Conservation (phyloP, 2,113 vertebrate species). For the Coryphaenoides rupestris region DNA sequence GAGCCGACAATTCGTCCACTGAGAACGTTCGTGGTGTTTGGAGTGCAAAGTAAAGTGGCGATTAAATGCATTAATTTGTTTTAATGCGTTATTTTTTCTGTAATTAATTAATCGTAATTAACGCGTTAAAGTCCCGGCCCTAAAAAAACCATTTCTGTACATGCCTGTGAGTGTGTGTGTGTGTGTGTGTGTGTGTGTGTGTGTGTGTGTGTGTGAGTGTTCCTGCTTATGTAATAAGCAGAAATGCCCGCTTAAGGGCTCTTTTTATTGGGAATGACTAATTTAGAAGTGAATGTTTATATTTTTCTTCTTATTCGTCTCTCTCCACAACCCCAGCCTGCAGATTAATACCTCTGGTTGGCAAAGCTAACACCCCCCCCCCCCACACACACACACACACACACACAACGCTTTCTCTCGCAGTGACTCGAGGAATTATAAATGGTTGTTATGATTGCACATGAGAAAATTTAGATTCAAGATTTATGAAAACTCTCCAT, state of each 20-base stretch:
- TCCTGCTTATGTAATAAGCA: conserved; percentile 2
- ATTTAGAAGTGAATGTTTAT: conserved; percentile 38
- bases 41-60: no score
- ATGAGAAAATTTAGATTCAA: conserved; percentile 48
- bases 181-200: conserved; percentile 6
- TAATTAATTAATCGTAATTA: no score
- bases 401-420: conserved; percentile 44
- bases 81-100: no score
- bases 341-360: conserved; percentile 67
- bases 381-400: conserved; percentile 58
- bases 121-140: no score
- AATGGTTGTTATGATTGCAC: conserved; percentile 59
- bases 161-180: not conserved
- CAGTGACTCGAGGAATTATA: conserved; percentile 54
- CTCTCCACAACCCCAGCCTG: conserved; percentile 45
- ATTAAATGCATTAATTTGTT: no score
- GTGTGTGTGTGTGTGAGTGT: conserved; percentile 16
- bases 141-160: not conserved
- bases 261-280: conserved; percentile 51
- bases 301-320: conserved; percentile 31
- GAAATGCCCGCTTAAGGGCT: conserved; percentile 20
- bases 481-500: conserved; percentile 40
- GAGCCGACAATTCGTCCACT: no score
- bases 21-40: no score
- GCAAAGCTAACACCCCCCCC: conserved; percentile 61